A percentile compares a stretch with the other conserved stretches of the same genome.
phyloP scores from a whole-genome alignment of 2,888 invertebrate species.

The Laothoe populi region DNA sequence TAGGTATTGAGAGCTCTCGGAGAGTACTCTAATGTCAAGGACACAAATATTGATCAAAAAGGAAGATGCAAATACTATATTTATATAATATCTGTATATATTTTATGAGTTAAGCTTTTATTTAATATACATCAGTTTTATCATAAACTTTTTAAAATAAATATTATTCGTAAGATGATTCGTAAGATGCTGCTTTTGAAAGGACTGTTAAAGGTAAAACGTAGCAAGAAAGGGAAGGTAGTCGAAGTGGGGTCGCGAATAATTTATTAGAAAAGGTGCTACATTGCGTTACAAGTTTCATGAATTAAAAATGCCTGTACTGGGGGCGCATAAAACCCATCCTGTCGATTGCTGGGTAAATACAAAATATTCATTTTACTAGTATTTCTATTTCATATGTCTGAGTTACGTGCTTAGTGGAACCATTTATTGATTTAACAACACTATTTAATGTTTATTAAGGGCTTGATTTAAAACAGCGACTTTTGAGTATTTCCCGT shows the following conservation, averaged over 20 bases:
- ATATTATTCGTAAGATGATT: background rate
- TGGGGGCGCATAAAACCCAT: constrained; percentile 12
- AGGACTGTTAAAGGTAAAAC: constrained; percentile 54
- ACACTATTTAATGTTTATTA: background rate
- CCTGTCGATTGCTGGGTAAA: background rate
- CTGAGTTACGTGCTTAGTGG: background rate
- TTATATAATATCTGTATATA: background rate
- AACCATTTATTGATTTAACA: background rate
- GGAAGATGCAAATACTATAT: constrained; percentile 10
- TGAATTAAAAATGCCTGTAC: constrained; percentile 44
- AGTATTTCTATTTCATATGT: background rate
- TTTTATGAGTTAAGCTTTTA: background rate
- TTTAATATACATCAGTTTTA: background rate
- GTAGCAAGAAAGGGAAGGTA: constrained; percentile 65
- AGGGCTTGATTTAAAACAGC: background rate
- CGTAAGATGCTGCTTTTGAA: constrained; percentile 37
- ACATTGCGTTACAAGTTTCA: constrained; percentile 47
- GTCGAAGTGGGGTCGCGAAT: constrained; percentile 61
- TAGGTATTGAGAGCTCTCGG: constrained; percentile 51
- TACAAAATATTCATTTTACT: constrained; percentile 15
- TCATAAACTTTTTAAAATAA: background rate
- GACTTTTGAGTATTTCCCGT: background rate
- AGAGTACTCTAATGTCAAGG: constrained; percentile 76
- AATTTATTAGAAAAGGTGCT: constrained; percentile 72
- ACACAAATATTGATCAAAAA: constrained; percentile 76